These are phyloP conservation scores for Eutolmus rufibarbis DNA, from an alignment of 2,888 invertebrate species.

Conservation along the genomic window DNA sequence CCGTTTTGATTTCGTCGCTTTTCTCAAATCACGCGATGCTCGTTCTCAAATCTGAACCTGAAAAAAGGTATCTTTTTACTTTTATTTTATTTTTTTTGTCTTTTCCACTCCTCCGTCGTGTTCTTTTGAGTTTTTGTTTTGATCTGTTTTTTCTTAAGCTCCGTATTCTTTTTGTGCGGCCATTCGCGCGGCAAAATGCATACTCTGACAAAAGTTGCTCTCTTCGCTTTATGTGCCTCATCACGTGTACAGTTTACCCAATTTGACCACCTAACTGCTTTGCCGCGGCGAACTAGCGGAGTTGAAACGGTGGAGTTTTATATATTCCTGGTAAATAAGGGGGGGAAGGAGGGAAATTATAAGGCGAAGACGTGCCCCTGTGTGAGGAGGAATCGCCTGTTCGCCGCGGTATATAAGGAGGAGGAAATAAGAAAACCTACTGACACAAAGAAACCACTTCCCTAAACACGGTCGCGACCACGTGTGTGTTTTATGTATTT, in stretches of 20 bases:
- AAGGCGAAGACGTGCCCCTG: neutral
- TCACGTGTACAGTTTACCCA: conserved; percentile 30
- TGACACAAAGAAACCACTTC: conserved; percentile 38
- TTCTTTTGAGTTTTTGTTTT: conserved; percentile 30
- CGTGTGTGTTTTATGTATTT: conserved; percentile 16
- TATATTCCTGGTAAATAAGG: neutral
- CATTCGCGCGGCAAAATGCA: conserved; percentile 37
- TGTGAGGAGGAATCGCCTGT: neutral
- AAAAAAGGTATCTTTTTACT: neutral
- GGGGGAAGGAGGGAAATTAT: neutral
- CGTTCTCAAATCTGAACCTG: conserved; percentile 9
- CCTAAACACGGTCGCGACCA: conserved; percentile 15
- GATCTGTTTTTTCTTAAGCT: conserved; percentile 33
- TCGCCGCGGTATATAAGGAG: neutral
- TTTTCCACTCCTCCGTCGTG: neutral
- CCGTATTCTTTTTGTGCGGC: conserved; percentile 22
- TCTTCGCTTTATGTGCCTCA: neutral
- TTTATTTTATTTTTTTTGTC: no score
- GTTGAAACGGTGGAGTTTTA: neutral
- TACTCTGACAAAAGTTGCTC: neutral
- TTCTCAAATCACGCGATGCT: conserved; percentile 29
- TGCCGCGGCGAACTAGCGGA: neutral
- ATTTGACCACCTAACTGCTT: conserved; percentile 18
- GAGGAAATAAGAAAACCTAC: conserved; percentile 32
- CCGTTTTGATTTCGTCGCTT: neutral